Conservation (phyloP, 2,797 vertebrate genomes). For the Myoxocephalus aenaeus region DNA sequence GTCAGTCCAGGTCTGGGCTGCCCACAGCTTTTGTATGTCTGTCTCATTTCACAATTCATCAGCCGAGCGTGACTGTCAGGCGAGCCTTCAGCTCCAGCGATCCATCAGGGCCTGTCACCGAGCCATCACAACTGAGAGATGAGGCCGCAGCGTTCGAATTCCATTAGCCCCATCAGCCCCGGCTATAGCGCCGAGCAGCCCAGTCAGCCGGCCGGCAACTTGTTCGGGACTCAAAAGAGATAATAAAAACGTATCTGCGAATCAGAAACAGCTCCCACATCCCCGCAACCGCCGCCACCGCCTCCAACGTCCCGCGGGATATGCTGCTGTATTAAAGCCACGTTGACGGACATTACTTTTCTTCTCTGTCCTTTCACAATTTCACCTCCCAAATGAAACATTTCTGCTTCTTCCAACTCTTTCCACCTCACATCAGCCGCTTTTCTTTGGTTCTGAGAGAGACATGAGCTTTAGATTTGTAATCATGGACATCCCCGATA, state of each 20-base stretch:
- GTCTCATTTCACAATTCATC: slow-evolving; percentile 88
- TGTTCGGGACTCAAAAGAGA: slow-evolving; percentile 77
- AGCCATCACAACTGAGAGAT: slow-evolving; percentile 84
- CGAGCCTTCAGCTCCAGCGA: slow-evolving; percentile 75
- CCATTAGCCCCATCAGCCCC: slow-evolving; percentile 80
- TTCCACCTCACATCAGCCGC: background rate
- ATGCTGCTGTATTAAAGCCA: slow-evolving; percentile 66
- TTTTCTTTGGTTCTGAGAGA: slow-evolving; percentile 9
- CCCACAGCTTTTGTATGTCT: slow-evolving; percentile 82
- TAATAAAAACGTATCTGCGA: slow-evolving; percentile 83
- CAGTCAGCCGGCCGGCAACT: slow-evolving; percentile 72
- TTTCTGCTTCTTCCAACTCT: slow-evolving; percentile 43
- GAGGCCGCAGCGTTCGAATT: slow-evolving; percentile 78
- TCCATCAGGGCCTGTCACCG: slow-evolving; percentile 85
- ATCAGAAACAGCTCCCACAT: slow-evolving; percentile 73
- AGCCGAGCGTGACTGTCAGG: slow-evolving; percentile 79
- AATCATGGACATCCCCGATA: slow-evolving; percentile 5
- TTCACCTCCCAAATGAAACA: slow-evolving; percentile 67
- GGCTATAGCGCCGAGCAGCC: slow-evolving; percentile 44
- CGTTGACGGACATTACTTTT: slow-evolving; percentile 74
- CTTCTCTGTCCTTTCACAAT: slow-evolving; percentile 62
- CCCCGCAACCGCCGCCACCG: slow-evolving; percentile 23
- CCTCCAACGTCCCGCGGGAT: slow-evolving; percentile 54
- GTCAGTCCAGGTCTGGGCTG: slow-evolving; percentile 53
- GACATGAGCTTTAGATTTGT: slow-evolving; percentile 24